Base-by-base conservation (phyloP, 2,797 vertebrate genomes). In the Coracias cyanogaster region DNA sequence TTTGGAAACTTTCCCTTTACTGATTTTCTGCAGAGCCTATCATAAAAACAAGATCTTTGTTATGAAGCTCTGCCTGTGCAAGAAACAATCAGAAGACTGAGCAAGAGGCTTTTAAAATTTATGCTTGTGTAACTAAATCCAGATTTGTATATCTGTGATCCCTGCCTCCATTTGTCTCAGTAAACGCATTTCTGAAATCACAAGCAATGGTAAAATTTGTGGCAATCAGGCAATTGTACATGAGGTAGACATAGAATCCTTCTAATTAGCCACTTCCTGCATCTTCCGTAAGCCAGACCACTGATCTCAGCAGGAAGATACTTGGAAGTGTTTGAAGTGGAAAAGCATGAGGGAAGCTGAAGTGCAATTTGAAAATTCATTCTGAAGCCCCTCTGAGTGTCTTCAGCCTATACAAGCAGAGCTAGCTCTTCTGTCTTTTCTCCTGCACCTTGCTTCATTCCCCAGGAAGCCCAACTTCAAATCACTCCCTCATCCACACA, bases 341-440 rank as follows among this genome's bases (percentile, higher is more conserved):
- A 57, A 29, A 76, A 61, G 9, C 17, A 52, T 0, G 0, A 69
- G 11, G 9, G 24, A 89, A 72, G 19, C 4, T 4, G 0, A 86
- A 69, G 12, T 26, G 7, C 26, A 60, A 6, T 22, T 14, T 57
- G 29, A 35, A 86, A 92, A 37, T 20, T 58, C 20, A 21, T 41
- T 22, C 26, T 35, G 14, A 45, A 62, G 19, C 15, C 21, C 9
- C 7, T 72, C 45, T 37, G 37, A 61, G 12, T 17, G 14, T 35
- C n/a, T 73, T 49, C 39, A 83, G 14, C 10, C 26, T 61, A 15
- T 1, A 6, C 15, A 84, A 62, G 29, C 15, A 81, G 17, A 57
- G 3, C 7, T 16, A 45, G 15, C 15, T 66, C 60, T 73, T 85
- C 39, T 18, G 5, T 14, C 43, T 43, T n/a, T 52, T 73, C 57